Base-by-base conservation (phyloP, 2,888 invertebrate genomes). In the Erebia palarica region DNA sequence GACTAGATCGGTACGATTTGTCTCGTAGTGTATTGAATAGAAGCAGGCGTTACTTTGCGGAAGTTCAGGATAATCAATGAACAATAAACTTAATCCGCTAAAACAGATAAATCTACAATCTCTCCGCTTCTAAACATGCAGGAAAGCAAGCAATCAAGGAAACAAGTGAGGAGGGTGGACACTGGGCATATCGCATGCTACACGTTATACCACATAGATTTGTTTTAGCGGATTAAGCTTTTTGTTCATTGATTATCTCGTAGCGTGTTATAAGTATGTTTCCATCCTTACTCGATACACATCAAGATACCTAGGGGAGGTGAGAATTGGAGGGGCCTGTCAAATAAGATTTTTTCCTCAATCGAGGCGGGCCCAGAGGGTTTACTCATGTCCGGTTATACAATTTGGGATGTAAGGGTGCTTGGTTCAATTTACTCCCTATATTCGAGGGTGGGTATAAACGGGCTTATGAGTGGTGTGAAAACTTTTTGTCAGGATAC, bases 321-420 rank as follows among this genome's bases (percentile, higher is more conserved):
- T 87, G 90, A 76, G 85, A 87, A 91, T 87, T 84, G 88, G 84
- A 75, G 85, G 85, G 89, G 88, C 82, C 80, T 82, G 85, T 86
- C 88, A 89, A 92, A 92, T 92, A 92, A 91, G 92, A 92, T 92
- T 92, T 91, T 88, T 91, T 90, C 89, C 92, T 89, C 90, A 87
- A 90, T 88, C 89, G 85, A 76, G 81, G 82, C 80, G 73, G 75
- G 78, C 75, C 78, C 74, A 65, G 73, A 79, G 80, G 85, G 81
- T 77, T 73, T 74, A 75, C 72, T 80, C 76, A 75, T 81, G 81
- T 87, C 84, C 86, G 85, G 86, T 86, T 86, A 88, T 87, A 88
- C 86, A 87, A 89, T 90, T 90, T 87, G 85, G 78, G 84, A 85
- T 81, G 79, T 81, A 77, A 75, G 76, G 72, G 73, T 71, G 69